Percentiles rank a stretch among this genome's conserved stretches.
Conservation (phyloP, 2,797 vertebrate genomes). For the Channa striata region DNA sequence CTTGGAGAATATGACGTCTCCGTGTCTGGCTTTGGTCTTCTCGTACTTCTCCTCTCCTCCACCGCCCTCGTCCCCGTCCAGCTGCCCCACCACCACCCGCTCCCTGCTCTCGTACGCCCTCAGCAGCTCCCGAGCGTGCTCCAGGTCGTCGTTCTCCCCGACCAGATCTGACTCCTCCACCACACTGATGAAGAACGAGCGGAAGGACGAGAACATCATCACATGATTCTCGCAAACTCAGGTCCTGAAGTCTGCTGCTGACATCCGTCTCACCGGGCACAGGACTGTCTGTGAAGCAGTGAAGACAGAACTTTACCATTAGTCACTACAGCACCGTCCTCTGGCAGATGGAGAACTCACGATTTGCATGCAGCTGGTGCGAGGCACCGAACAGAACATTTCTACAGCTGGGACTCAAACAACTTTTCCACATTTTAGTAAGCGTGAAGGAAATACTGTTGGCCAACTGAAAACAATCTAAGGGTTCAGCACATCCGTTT, state of each 20-base stretch:
- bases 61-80: slow-evolving; percentile 71
- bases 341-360: not conserved
- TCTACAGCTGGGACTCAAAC: too few relatives aligned
- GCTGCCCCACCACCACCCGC: slow-evolving; percentile 66
- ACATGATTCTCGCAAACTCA: slow-evolving; percentile 68
- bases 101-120: slow-evolving; percentile 90
- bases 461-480: too few relatives aligned
- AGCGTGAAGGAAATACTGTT: too few relatives aligned
- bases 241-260: slow-evolving; percentile 78
- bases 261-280: slow-evolving; percentile 58
- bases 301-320: not conserved
- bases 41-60: slow-evolving; percentile 90
- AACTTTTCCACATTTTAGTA: too few relatives aligned
- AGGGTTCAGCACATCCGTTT: too few relatives aligned
- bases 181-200: slow-evolving; percentile 89
- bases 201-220: slow-evolving; percentile 70
- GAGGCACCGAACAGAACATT: too few relatives aligned
- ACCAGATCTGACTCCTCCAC: slow-evolving; percentile 87
- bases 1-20: slow-evolving; percentile 87
- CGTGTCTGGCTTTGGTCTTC: slow-evolving; percentile 84
- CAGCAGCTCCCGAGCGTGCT: slow-evolving; percentile 86
- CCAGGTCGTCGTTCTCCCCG: slow-evolving; percentile 63
- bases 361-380: too few relatives aligned
- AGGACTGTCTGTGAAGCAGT: not conserved
- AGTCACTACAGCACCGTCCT: not conserved